Evolutionary conservation across 1,140 invertebrate species (phyloP), one percentile per base, ranked within the genome.

Genomic region (Drosophila rhopaloa): DNA sequence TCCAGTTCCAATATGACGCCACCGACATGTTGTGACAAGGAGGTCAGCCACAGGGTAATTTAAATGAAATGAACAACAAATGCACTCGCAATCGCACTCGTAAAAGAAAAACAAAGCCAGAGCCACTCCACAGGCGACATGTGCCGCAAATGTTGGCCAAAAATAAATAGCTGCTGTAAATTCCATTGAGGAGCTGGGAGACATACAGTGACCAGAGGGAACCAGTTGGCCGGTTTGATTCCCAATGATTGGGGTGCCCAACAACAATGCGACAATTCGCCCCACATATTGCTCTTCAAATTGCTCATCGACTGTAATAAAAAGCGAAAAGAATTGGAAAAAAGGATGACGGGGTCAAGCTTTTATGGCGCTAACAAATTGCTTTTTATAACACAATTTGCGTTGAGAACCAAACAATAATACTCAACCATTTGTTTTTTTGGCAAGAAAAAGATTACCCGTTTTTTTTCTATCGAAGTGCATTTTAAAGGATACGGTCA

Each of bases 1-100:
- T 75, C 77, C 65, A 67, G 83, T 89, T 75, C 77, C 84, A 83
- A 89, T 89, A 89, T 89, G 84, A 63, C 65, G 77, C 73, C 73
- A 89, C 55, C 72, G 73, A 72, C 84, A 81, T 81, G 73, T 75
- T 84, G 84, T 70, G 68, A 78, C 84, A 89, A 66, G 77, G 73
- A 80, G 84, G 83, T 88, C 83, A 82, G 84, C 83, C 84, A 72
- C 84, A 89, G 85, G 84, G 84, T 89, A 89, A 89, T 89, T 89
- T 89, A 89, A 89, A 89, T 89, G 84, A 89, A 89, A 89, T 89
- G 84, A 89, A 89, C 84, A 89, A 81, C 84, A 89, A 88, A 89
- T 89, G 77, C 77, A 86, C 55, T 32, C 29, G 29, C 6, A 56
- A 61, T 77, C 57, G 56, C 40, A 47, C 58, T 76, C 72, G 65